Evolutionary conservation across 2,797 vertebrate genomes (phyloP), one percentile per base, ranked within the genome.

Genomic region (Lemur catta): DNA sequence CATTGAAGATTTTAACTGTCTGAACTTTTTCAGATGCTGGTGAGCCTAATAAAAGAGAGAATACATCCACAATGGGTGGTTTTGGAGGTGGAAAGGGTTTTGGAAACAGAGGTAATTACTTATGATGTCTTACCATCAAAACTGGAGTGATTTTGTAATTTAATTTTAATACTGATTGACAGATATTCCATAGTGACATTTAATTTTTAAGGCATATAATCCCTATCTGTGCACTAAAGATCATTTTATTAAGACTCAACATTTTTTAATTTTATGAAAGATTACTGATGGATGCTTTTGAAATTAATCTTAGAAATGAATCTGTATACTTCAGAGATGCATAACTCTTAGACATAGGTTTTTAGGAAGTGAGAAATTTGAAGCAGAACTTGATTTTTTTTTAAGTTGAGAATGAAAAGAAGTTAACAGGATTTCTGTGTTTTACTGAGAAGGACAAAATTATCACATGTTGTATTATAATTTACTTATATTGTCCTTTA

Each of bases 31-130:
- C 86, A 98, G 97, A 96, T 97, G 61, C 90, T 84, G 86, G 74
- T 2, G 95, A 98, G 41, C 91, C 86, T 94, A 92, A 85, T 92
- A 95, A 89, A 69, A 97, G 93, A 94, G 96, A 96, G n/a, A 96
- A 63, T 78, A 85, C 26, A 35, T 72, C 95, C 20, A 50, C 91
- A 65, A 4, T 65, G 28, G 87, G 97, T 84, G 38, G 92, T 89
- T 98, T 98, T 92, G 97, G 96, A 95, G 84, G 65, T 92, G 96
- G 93, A 95, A 97, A 96, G 63, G 24, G 65, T 86, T 98, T 98
- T 96, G 96, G 96, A 96, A 98, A 93, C 94, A 97, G 97, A 98
- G 96, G 97, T 98, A 98, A 95, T 50, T 63, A 93, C 28, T 93
- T 93, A 67, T 15, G 61, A 43, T 84, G 75, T 35, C 55, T 95